Conservation (phyloP, 1,140 invertebrate species). For the Elysia chlorotica region DNA sequence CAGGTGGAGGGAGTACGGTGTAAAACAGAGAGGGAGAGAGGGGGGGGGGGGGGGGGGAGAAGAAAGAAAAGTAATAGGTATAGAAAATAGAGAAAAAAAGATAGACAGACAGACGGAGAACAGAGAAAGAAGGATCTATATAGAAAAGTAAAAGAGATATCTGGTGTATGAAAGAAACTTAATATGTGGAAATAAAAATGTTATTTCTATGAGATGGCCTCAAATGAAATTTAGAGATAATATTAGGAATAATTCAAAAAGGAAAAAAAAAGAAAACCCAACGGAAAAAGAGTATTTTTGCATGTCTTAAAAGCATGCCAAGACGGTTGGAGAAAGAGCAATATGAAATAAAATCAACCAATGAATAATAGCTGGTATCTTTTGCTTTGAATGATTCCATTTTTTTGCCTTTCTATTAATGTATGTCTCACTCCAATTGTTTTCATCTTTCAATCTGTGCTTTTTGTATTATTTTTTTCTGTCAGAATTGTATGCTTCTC, state of each 20-base stretch:
- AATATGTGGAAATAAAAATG: background rate
- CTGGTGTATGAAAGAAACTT: background rate
- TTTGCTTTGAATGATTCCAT: background rate
- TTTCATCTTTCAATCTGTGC: background rate
- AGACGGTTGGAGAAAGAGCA: background rate
- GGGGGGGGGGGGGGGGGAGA: background rate
- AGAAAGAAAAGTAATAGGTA: background rate
- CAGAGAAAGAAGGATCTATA: background rate
- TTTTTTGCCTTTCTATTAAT: background rate
- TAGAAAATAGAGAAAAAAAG: background rate
- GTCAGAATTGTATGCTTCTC: background rate
- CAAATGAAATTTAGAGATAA: background rate
- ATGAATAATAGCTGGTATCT: background rate
- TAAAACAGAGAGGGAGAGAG: no score
- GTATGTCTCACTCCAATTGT: background rate
- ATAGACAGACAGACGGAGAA: slow-evolving; percentile 3
- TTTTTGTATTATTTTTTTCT: background rate
- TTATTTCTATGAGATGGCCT: background rate
- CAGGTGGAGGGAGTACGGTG: no score
- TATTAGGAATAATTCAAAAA: background rate
- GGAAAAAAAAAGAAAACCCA: background rate
- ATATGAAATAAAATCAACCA: background rate
- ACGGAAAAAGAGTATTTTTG: background rate
- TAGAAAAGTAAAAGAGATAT: background rate
- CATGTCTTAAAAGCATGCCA: background rate